Evolutionary conservation across 2,113 vertebrate genomes (phyloP), one percentile per base, ranked within the genome.

Genomic region (Hipposideros armiger): DNA sequence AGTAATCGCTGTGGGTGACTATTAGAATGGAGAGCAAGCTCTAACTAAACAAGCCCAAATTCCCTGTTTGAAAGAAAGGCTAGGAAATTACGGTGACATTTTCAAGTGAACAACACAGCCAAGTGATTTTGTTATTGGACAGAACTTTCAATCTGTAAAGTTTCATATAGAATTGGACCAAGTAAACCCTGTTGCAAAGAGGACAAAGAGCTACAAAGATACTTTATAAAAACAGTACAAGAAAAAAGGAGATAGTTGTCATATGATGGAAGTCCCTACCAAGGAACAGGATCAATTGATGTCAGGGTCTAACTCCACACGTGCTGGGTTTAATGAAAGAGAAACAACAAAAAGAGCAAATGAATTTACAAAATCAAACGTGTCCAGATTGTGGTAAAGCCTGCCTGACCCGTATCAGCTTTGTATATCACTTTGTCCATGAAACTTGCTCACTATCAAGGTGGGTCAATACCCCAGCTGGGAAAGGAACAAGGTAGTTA

Each of bases 31-130:
- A 97, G 42, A 87, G 74, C n/a, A 88, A 73, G 42, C 86, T 80
- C 50, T 77, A 24, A 94, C 50, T 77, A 24, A 94, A 76, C n/a
- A 87, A 90, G 88, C 93, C 96, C 97, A 94, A 67, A 95, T 78
- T 69, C 81, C 30, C 32, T 52, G 8, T 95, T 89, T 42, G 91
- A 93, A 92, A 96, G 89, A 73, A 93, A 97, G 40, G 45, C 20
- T 10, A 72, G 45, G 73, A 67, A 72, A 93, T 89, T 70, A 93
- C 32, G 2, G n/a, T 96, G 92, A 83, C 82, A 62, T 94, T 96
- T 90, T 77, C 88, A 86, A 95, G 87, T 16, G 78, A 95, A 95
- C 32, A 40, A 52, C 9, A 9, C 13, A 74, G 73, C 85, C 78
- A 89, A 94, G 58, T 76, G 52, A 88, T 89, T 86, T 85, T 58